Conservation (phyloP, 2,113 vertebrate genomes). For the Phoxinus phoxinus region DNA sequence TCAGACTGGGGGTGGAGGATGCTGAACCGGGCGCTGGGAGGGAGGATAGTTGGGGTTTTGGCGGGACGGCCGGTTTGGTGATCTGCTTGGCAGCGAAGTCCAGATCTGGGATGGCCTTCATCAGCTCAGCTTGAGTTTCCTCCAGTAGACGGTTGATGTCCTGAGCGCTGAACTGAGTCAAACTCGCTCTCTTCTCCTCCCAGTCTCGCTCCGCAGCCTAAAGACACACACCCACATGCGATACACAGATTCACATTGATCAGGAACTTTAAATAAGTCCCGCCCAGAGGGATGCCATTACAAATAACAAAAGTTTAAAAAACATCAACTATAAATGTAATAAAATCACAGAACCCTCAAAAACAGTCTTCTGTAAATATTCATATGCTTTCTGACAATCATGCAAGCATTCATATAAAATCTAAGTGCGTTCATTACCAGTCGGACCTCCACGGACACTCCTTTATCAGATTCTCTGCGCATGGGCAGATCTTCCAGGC, state of each 20-base stretch:
- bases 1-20: slow-evolving; percentile 70
- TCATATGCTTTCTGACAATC: slow-evolving; percentile 3
- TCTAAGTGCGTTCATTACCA: slow-evolving; percentile 67
- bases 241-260: slow-evolving; percentile 38
- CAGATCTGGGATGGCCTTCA: slow-evolving; percentile 97
- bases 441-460: slow-evolving; percentile 88
- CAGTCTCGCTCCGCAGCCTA: slow-evolving; percentile 95
- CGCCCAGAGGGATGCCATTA: background rate
- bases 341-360: background rate
- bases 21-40: slow-evolving; percentile 68
- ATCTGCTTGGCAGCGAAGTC: slow-evolving; percentile 93
- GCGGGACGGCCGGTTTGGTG: slow-evolving; percentile 72
- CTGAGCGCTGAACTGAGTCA: slow-evolving; percentile 95
- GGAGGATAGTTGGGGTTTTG: slow-evolving; percentile 74
- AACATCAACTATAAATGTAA: background rate
- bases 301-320: background rate
- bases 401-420: slow-evolving; percentile 6
- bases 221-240: slow-evolving; percentile 30
- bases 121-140: slow-evolving; percentile 94
- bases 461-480: slow-evolving; percentile 87
- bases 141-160: slow-evolving; percentile 96
- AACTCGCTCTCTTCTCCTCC: slow-evolving; percentile 94
- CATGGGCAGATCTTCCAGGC: slow-evolving; percentile 78
- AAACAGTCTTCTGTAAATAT: background rate
- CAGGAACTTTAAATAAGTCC: background rate